A percentile compares a stretch with the other conserved stretches of the same genome.
phyloP scores from a whole-genome alignment of 2,888 invertebrate species.

The Spatulosminthurus flaviceps region DNA sequence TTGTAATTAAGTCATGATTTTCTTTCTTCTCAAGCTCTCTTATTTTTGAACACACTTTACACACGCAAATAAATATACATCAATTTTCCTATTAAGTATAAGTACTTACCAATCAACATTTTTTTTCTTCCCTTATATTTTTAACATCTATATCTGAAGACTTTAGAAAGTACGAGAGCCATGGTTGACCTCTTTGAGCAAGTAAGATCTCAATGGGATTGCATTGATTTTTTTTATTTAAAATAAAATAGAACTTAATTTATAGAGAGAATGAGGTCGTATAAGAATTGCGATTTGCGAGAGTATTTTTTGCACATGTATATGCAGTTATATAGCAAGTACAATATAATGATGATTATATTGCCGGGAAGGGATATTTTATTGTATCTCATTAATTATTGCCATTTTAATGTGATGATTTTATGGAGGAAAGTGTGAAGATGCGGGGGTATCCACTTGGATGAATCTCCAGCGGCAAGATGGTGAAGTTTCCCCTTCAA shows the following conservation, averaged over 20 bases:
- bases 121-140: no score
- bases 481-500: neutral
- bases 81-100: no score
- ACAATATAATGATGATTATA: no score
- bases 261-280: neutral
- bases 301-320: no score
- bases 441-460: constrained; percentile 23
- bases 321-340: no score
- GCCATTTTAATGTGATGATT: neutral
- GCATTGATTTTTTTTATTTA: neutral
- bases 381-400: neutral
- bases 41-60: no score
- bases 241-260: neutral
- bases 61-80: no score
- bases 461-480: neutral
- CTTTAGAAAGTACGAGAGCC: constrained; percentile 26
- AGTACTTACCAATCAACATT: no score
- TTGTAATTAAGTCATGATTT: no score
- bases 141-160: neutral
- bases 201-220: neutral
- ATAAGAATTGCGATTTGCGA: no score
- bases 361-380: no score
- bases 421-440: constrained; percentile 16
- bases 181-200: constrained; percentile 20
- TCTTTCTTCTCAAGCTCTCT: no score